Evolutionary conservation across 2,888 invertebrate species (phyloP).

Genomic region (Hypena proboscidalis): DNA sequence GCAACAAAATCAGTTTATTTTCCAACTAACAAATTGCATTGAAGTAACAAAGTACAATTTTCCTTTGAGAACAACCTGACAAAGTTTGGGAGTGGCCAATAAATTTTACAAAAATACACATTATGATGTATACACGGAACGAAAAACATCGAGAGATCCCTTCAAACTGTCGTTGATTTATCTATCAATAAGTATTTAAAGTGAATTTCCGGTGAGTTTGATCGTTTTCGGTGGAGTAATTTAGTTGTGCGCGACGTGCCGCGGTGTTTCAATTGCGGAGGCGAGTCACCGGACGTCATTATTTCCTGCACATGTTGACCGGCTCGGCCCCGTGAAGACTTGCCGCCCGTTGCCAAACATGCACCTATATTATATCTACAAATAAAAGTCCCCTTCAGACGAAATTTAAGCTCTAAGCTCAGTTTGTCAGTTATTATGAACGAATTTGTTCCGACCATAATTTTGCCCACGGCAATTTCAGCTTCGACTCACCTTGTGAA

Average conservation of each 20-base stretch:
- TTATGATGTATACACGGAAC: slow-evolving; percentile 25
- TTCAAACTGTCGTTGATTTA: slow-evolving; percentile 16
- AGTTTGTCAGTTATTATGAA: slow-evolving; percentile 1
- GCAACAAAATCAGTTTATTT: slow-evolving; percentile 82
- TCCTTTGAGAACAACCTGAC: slow-evolving; percentile 69
- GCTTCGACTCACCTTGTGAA: slow-evolving; percentile 5
- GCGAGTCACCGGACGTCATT: slow-evolving; percentile 67
- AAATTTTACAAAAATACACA: slow-evolving; percentile 45
- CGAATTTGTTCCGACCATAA: not conserved
- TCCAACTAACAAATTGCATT: slow-evolving; percentile 78
- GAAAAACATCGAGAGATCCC: slow-evolving; percentile 5
- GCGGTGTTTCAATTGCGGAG: slow-evolving; percentile 68
- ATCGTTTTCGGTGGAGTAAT: slow-evolving; percentile 68
- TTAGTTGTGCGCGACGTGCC: slow-evolving; percentile 54
- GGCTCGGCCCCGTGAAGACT: too few relatives aligned
- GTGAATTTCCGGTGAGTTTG: slow-evolving; percentile 62
- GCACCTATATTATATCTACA: slow-evolving; percentile 15
- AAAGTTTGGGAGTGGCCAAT: slow-evolving; percentile 58
- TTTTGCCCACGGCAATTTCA: not conserved
- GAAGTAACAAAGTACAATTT: slow-evolving; percentile 73
- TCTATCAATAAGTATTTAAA: slow-evolving; percentile 60
- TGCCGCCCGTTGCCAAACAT: slow-evolving; percentile 26
- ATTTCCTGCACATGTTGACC: slow-evolving; percentile 66
- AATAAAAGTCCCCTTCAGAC: not conserved
- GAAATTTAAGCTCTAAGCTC: not conserved